These are phyloP conservation scores for Linnaemya tessellans DNA, from an alignment of 2,888 invertebrate species.

Conservation along the genomic window DNA sequence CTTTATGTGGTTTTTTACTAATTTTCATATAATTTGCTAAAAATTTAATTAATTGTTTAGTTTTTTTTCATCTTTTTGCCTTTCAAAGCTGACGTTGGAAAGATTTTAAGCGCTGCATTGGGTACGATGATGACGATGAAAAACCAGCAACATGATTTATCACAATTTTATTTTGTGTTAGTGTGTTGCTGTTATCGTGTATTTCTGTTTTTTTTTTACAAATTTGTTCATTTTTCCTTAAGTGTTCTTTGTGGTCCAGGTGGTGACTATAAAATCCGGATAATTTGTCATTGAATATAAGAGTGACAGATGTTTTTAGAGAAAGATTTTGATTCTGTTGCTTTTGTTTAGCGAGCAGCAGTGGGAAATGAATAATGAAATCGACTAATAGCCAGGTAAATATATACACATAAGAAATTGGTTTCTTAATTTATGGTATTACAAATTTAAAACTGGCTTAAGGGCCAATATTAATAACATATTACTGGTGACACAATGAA, in stretches of 20 bases:
- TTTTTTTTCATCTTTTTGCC: background rate
- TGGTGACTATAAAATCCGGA: conserved; percentile 66
- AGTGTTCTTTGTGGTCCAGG: conserved; percentile 69
- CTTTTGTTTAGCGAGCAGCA: background rate
- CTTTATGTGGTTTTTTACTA: conserved; percentile 52
- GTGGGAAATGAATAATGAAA: background rate
- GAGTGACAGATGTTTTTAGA: conserved; percentile 64
- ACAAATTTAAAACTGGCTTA: no score
- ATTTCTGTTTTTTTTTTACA: background rate
- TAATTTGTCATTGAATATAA: conserved; percentile 69
- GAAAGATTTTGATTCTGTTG: conserved; percentile 56
- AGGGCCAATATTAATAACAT: no score
- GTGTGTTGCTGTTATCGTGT: conserved; percentile 14
- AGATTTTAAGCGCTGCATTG: conserved; percentile 28
- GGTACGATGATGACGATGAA: conserved; percentile 45
- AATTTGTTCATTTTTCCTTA: conserved; percentile 43
- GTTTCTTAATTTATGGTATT: no score
- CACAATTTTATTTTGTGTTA: conserved; percentile 45
- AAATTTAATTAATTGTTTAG: conserved; percentile 70
- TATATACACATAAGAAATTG: no score
- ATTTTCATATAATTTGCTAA: conserved; percentile 71
- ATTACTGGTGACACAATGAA: no score
- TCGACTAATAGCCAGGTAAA: no score
- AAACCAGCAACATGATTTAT: conserved; percentile 65
- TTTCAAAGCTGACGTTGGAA: conserved; percentile 1